Base-by-base conservation (phyloP, 2,888 invertebrate genomes). In the Euclidia mi region DNA sequence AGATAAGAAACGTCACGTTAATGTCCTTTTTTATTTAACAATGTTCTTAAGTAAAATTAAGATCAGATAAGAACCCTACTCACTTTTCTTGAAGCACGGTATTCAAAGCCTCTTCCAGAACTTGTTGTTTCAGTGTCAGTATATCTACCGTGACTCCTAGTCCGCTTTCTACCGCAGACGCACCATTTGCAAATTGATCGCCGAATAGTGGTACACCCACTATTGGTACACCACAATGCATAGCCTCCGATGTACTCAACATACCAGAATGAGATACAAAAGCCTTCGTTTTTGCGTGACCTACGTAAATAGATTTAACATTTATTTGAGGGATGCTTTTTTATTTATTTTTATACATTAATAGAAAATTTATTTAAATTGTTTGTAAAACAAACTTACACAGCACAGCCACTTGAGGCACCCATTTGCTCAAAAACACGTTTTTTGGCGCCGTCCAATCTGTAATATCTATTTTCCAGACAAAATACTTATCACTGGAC, bases 401-500 rank as follows among this genome's bases (percentile, higher is more conserved):
- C 40, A 97, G 88, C 59, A 97, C 95, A 71, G 97, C 96, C 51
- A 95, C 95, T 75, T 97, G 97, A 0, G 97, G 97, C 84, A 97
- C 84, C 97, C 97, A 97, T 60, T 95, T 95, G 66, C 92, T 92
- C 9, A 96, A 84, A 80, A 95, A 92, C 38, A 97, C 94, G 79
- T 97, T 97, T 7, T 90, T 81, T 0, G 96, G 95, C 70, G 95
- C 90, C 42, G 91, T 92, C 0, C 94, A 90, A 78, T 96, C 81
- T 0, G 94, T 91, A 0, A 96, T 95, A 78, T 96, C 96, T 94
- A 95, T 96, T 88, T 97, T 97, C 97, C 96, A 97, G 47, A 97
- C 86, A 10, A 97, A 95, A 49, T 94, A 95, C 74, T 96, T 95
- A 47, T 87, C 87, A 14, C 95, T 95, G 9, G 51, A 59, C 41